Conservation (phyloP, 2,113 vertebrate genomes). For the Corynorhinus townsendii region DNA sequence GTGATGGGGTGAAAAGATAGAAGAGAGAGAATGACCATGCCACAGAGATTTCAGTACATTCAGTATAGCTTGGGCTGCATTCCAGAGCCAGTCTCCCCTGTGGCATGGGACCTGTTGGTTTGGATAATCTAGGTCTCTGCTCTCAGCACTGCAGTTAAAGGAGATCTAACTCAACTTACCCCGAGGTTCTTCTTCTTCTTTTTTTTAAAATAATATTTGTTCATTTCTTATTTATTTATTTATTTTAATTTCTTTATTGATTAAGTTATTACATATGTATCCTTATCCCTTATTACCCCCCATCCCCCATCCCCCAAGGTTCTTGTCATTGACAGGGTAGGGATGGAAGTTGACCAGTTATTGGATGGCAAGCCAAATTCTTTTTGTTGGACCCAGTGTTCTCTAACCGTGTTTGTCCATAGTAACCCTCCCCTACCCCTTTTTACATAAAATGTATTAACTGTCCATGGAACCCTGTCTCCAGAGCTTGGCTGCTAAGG, state of each 20-base stretch:
- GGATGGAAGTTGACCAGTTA: not conserved
- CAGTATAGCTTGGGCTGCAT: not conserved
- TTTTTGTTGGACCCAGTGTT: not conserved
- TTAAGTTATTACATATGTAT: no score
- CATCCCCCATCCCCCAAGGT: no score
- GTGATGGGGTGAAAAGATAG: not conserved
- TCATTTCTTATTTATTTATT: no score
- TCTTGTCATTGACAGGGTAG: not conserved
- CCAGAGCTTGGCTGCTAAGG: not conserved
- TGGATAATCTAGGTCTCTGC: not conserved
- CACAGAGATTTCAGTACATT: not conserved
- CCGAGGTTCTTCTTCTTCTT: not conserved
- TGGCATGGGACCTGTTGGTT: fast-evolving
- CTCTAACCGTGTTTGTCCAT: not conserved
- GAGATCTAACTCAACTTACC: not conserved
- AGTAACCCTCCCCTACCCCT: not conserved
- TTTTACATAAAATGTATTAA: not conserved
- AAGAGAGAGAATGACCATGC: not conserved
- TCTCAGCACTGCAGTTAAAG: not conserved
- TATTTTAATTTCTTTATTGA: no score
- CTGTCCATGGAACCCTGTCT: not conserved
- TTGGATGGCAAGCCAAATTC: not conserved
- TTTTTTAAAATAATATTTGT: no score
- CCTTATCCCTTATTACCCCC: no score
- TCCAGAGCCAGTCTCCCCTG: not conserved